A percentile compares a stretch with the other conserved stretches of the same genome.
Conservation (phyloP, 2,797 vertebrate genomes). For the Chelon auratus region DNA sequence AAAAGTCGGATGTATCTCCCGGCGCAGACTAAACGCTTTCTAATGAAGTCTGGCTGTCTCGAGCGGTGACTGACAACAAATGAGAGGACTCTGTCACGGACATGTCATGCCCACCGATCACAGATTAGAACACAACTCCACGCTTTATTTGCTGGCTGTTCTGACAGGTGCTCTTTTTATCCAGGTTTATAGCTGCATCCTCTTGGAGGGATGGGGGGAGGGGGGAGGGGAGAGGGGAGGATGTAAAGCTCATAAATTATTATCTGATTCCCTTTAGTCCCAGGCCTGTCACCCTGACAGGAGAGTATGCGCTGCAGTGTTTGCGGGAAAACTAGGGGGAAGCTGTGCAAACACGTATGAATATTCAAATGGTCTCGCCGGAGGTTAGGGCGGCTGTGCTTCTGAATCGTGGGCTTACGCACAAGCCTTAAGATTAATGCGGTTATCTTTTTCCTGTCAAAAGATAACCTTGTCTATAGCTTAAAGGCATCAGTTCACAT, state of each 20-base stretch:
- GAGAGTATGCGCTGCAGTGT: slow-evolving; percentile 15
- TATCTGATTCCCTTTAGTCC: slow-evolving; percentile 36
- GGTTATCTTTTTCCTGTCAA: slow-evolving; percentile 43
- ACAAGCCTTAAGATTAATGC: slow-evolving; percentile 2
- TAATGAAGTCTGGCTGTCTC: slow-evolving; percentile 55
- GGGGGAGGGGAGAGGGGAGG: slow-evolving; percentile 11
- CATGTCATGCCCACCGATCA: slow-evolving; percentile 37
- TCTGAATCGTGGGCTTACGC: slow-evolving; percentile 4
- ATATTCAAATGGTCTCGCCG: slow-evolving; percentile 9
- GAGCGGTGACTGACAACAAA: slow-evolving; percentile 51
- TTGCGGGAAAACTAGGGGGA: slow-evolving; percentile 10
- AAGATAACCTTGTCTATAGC: slow-evolving; percentile 17
- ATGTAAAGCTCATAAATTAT: slow-evolving; percentile 34
- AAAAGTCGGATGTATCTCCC: neutral
- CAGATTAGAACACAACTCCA: slow-evolving; percentile 40
- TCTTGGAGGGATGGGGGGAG: neutral
- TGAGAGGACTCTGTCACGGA: slow-evolving; percentile 52
- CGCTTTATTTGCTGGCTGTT: slow-evolving; percentile 16
- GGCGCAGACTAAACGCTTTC: slow-evolving; percentile 31
- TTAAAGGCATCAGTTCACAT: slow-evolving; percentile 6
- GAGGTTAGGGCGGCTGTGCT: neutral
- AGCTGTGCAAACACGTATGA: slow-evolving; percentile 3
- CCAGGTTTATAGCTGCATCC: slow-evolving; percentile 27
- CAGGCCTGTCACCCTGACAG: slow-evolving; percentile 20
- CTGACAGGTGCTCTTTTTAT: slow-evolving; percentile 42